These are phyloP conservation scores for Orthonyx spaldingii DNA, from an alignment of 2,113 vertebrate genomes.

Conservation along the genomic window DNA sequence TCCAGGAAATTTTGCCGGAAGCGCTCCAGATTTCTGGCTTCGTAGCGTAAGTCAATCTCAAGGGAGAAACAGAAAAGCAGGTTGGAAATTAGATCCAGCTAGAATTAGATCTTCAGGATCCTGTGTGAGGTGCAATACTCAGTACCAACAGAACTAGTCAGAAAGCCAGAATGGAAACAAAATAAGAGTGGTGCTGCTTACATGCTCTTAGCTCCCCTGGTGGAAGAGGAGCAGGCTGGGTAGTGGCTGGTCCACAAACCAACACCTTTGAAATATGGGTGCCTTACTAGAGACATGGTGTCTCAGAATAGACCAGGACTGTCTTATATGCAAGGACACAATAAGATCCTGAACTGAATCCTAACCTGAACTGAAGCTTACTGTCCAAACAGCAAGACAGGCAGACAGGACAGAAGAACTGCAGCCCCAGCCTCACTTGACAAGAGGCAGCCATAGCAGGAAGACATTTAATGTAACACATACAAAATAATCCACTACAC, in stretches of 20 bases:
- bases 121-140: not conserved
- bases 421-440: not conserved
- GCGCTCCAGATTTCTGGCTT: conserved; percentile 88
- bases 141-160: not conserved
- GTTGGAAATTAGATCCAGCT: not conserved
- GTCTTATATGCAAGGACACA: not conserved
- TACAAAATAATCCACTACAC: not conserved
- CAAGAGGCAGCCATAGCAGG: not conserved
- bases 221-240: not conserved
- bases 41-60: conserved; percentile 89
- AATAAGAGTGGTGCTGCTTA: not conserved
- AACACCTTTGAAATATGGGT: not conserved
- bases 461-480: not conserved
- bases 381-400: not conserved
- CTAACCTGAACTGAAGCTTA: not conserved
- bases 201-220: not conserved
- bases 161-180: not conserved
- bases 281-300: not conserved
- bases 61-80: not conserved
- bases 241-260: not conserved
- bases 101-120: not conserved
- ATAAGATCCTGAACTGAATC: not conserved
- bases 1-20: conserved; percentile 86
- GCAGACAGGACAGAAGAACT: not conserved
- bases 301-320: not conserved